These are phyloP conservation scores for Arge pagana DNA, from an alignment of 2,888 invertebrate species.

Conservation along the genomic window DNA sequence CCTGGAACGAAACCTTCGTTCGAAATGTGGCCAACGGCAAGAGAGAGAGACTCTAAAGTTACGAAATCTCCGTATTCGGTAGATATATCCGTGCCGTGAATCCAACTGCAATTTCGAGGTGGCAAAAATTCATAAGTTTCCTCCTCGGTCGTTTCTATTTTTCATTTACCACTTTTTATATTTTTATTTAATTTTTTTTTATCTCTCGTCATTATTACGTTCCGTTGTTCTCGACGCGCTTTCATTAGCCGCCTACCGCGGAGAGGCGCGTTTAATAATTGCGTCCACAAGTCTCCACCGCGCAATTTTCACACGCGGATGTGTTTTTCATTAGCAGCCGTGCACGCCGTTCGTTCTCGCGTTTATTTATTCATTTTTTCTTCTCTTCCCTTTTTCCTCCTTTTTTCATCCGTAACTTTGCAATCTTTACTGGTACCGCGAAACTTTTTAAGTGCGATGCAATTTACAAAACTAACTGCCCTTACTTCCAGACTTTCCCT, in stretches of 20 bases:
- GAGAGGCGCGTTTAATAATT: too few species aligned
- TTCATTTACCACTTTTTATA: too few species aligned
- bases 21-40: too few species aligned
- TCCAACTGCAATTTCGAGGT: too few species aligned
- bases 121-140: background rate
- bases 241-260: too few species aligned
- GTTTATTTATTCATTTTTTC: slow-evolving; percentile 15
- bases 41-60: too few species aligned
- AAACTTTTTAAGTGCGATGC: slow-evolving; percentile 22
- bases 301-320: too few species aligned
- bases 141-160: background rate
- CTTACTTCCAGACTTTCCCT: background rate
- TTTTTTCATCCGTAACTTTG: background rate
- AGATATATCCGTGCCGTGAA: too few species aligned
- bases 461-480: slow-evolving; percentile 17
- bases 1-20: too few species aligned
- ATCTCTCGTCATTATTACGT: background rate
- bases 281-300: too few species aligned
- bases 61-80: too few species aligned
- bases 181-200: background rate
- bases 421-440: background rate
- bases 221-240: background rate
- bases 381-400: background rate
- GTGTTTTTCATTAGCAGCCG: too few species aligned
- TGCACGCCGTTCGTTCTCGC: slow-evolving; percentile 5